Evolutionary conservation across 2,888 invertebrate genomes (phyloP).

Genomic region (Dasysyrphus tricinctus): DNA sequence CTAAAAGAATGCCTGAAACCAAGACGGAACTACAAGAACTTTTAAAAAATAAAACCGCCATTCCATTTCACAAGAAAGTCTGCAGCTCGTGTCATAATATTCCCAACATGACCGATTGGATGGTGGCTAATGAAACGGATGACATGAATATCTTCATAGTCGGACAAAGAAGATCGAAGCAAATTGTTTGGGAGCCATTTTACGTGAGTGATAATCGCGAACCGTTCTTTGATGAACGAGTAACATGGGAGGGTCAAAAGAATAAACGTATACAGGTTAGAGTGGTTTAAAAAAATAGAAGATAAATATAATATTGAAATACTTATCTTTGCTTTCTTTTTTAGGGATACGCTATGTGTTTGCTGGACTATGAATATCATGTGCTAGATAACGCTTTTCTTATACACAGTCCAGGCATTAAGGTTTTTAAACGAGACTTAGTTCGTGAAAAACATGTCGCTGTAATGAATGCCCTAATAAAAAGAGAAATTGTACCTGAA

Average conservation of each 20-base stretch:
- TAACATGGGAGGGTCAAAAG: slow-evolving; percentile 94
- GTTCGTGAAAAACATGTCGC: slow-evolving; percentile 85
- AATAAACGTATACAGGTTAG: slow-evolving; percentile 81
- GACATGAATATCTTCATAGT: slow-evolving; percentile 86
- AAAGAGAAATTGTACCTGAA: slow-evolving; percentile 90
- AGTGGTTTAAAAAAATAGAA: too few relatives aligned
- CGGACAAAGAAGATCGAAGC: slow-evolving; percentile 88
- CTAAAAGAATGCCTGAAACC: slow-evolving; percentile 74
- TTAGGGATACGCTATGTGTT: slow-evolving; percentile 93
- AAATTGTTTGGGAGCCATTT: slow-evolving; percentile 94
- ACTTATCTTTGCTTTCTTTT: slow-evolving; percentile 24
- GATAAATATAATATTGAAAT: neutral
- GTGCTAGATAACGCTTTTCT: slow-evolving; percentile 95
- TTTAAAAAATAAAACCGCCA: slow-evolving; percentile 63
- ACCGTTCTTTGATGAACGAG: slow-evolving; percentile 93
- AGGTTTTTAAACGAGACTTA: slow-evolving; percentile 89
- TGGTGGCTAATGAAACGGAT: slow-evolving; percentile 52
- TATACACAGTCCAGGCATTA: slow-evolving; percentile 94
- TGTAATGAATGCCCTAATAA: slow-evolving; percentile 85
- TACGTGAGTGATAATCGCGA: slow-evolving; percentile 95
- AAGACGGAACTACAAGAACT: slow-evolving; percentile 78
- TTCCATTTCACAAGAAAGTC: slow-evolving; percentile 77
- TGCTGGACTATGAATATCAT: slow-evolving; percentile 94
- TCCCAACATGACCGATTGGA: slow-evolving; percentile 76
- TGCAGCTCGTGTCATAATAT: slow-evolving; percentile 78